Base-by-base conservation (phyloP, 2,888 invertebrate genomes). In the Orgyia antiqua region DNA sequence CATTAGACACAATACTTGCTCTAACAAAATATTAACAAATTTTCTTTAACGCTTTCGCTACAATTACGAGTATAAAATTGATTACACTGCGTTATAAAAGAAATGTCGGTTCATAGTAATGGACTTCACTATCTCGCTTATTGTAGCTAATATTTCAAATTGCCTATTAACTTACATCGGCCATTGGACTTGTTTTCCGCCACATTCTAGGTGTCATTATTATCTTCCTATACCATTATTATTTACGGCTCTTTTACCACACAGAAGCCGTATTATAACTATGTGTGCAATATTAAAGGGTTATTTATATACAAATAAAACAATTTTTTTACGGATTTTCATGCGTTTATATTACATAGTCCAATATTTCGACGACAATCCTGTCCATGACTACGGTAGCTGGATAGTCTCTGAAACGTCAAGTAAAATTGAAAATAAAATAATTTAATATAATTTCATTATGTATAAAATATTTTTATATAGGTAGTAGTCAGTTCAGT, bases 21-120 rank as follows among this genome's bases (percentile, higher is more conserved):
- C 36, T 41, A 43, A 42, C 39, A 54, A 51, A 63, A 63, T 51
- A 57, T 55, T 50, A 55, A 53, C 50, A 49, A 55, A 52, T 50
- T 56, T 52, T 57, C 52, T 58, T 62, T 45, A 55, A 63, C 70
- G 69, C 73, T 72, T 71, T 70, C 68, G 53, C 64, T 45, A 51
- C 53, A 57, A 61, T 56, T 59, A 61, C 49, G 49, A 53, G 56
- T 62, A 46, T 68, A 53, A 66, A 71, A 71, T 71, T 67, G 67
- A 73, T 73, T 65, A 42, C 57, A 44, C 42, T 51, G 42, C 51
- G 56, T 52, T 58, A 53, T 61, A 56, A 64, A 65, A 62, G 52
- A 65, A 66, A 65, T 57, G 53, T 45, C 53, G 42, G 53, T 58
- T 55, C 54, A 58, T 56, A 44, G 56, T 54, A 53, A 54, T 53